Conservation (phyloP, 2,888 invertebrate species). For the Athrips mouffetella region DNA sequence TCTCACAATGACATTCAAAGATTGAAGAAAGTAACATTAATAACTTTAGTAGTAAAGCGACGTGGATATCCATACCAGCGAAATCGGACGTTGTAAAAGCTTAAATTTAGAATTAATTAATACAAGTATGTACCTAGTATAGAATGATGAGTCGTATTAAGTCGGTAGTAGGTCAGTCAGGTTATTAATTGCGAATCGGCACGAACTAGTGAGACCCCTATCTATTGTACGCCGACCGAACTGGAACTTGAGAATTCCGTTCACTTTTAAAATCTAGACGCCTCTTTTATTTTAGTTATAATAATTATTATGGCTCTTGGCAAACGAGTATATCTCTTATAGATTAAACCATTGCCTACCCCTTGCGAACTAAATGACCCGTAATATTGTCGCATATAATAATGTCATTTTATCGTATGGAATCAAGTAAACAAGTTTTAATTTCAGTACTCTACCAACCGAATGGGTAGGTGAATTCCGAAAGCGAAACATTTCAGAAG, state of each 20-base stretch:
- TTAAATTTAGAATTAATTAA: slow-evolving; percentile 64
- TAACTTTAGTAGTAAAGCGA: slow-evolving; percentile 45
- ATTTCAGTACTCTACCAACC: too few species aligned
- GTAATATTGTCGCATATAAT: too few species aligned
- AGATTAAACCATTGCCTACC: neutral
- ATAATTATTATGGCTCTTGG: neutral
- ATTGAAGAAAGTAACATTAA: slow-evolving; percentile 58
- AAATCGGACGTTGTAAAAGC: slow-evolving; percentile 45
- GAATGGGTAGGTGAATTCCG: neutral
- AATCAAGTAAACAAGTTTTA: too few species aligned
- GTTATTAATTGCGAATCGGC: slow-evolving; percentile 72
- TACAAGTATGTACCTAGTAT: slow-evolving; percentile 37
- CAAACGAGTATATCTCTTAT: neutral
- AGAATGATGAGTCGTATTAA: slow-evolving; percentile 61
- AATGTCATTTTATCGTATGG: too few species aligned
- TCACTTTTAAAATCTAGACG: slow-evolving; percentile 61
- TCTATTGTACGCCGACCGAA: slow-evolving; percentile 65
- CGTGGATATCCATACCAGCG: slow-evolving; percentile 44
- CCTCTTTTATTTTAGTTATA: slow-evolving; percentile 20
- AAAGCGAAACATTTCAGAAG: neutral
- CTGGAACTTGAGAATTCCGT: slow-evolving; percentile 64
- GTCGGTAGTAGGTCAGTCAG: slow-evolving; percentile 60
- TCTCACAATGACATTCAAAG: slow-evolving; percentile 41
- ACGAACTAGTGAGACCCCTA: slow-evolving; percentile 62
- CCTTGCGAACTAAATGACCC: too few species aligned